Percentiles rank a stretch among this genome's conserved stretches.
Evolutionary conservation across 2,113 vertebrate genomes (phyloP).

Genomic region (Antechinus flavipes): DNA sequence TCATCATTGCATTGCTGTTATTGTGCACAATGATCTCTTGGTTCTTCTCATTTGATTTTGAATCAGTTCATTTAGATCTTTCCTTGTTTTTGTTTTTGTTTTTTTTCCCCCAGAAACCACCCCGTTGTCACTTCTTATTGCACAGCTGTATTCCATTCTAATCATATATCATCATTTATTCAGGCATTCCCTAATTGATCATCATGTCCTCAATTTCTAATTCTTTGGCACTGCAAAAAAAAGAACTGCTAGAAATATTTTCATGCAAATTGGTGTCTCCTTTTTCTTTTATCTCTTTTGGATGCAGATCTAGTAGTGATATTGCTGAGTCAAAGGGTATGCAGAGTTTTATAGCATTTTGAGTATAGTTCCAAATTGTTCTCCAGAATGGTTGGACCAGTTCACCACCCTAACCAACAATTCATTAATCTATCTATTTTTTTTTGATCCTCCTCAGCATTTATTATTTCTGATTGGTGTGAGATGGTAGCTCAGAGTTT

Average conservation of each 20-base stretch:
- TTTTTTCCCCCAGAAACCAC: background rate
- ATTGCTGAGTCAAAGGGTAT: background rate
- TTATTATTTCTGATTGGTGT: background rate
- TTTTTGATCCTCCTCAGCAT: background rate
- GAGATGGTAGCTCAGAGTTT: background rate
- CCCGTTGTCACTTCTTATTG: background rate
- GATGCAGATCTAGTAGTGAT: background rate
- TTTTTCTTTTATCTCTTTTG: background rate
- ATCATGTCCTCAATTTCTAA: background rate
- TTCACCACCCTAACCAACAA: background rate
- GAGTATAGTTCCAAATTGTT: background rate
- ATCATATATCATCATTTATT: background rate
- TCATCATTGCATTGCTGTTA: background rate
- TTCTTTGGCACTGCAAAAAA: background rate
- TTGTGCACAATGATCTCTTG: background rate
- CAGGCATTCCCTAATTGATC: background rate
- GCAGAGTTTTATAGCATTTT: background rate
- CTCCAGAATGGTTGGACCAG: background rate
- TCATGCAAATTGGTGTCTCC: background rate
- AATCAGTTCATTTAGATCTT: background rate
- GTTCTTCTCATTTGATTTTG: background rate
- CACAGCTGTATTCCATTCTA: background rate
- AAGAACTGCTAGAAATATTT: background rate
- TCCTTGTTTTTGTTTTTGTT: background rate
- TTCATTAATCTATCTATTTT: background rate